Conservation (phyloP, 1,140 invertebrate genomes). For the Euwallacea similis region DNA sequence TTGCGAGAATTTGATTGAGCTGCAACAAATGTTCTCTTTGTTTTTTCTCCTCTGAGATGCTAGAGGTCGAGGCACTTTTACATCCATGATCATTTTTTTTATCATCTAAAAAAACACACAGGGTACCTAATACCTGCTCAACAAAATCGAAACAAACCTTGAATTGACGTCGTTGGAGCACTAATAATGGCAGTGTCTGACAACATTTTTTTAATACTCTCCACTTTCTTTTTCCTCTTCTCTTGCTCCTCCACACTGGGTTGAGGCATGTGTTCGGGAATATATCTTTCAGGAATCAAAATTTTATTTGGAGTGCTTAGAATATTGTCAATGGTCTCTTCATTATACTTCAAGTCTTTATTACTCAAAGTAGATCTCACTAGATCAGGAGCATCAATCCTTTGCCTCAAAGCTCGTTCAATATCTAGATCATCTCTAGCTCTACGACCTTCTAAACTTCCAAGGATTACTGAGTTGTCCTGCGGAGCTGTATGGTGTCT, state of each 20-base stretch:
- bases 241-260: slow-evolving; percentile 80
- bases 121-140: not conserved
- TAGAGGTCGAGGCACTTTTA: slow-evolving; percentile 46
- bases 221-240: slow-evolving; percentile 81
- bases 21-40: slow-evolving; percentile 85
- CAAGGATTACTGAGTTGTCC: slow-evolving; percentile 50
- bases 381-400: slow-evolving; percentile 78
- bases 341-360: slow-evolving; percentile 67
- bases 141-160: slow-evolving; percentile 27
- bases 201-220: slow-evolving; percentile 89
- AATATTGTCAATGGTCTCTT: slow-evolving; percentile 81
- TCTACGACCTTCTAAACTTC: slow-evolving; percentile 51
- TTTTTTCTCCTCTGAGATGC: slow-evolving; percentile 72
- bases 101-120: slow-evolving; percentile 36
- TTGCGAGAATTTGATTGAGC: slow-evolving; percentile 88
- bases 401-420: slow-evolving; percentile 72
- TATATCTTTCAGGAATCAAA: slow-evolving; percentile 86
- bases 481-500: slow-evolving; percentile 86
- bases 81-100: slow-evolving; percentile 40
- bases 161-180: slow-evolving; percentile 48
- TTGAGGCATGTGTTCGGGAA: slow-evolving; percentile 84
- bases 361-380: slow-evolving; percentile 74
- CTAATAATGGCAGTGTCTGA: slow-evolving; percentile 65
- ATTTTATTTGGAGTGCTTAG: slow-evolving; percentile 87
- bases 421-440: slow-evolving; percentile 84